A percentile compares a stretch with the other conserved stretches of the same genome.
Conservation (phyloP, 2,888 invertebrate species). For the Tetheella fluctuosa region DNA sequence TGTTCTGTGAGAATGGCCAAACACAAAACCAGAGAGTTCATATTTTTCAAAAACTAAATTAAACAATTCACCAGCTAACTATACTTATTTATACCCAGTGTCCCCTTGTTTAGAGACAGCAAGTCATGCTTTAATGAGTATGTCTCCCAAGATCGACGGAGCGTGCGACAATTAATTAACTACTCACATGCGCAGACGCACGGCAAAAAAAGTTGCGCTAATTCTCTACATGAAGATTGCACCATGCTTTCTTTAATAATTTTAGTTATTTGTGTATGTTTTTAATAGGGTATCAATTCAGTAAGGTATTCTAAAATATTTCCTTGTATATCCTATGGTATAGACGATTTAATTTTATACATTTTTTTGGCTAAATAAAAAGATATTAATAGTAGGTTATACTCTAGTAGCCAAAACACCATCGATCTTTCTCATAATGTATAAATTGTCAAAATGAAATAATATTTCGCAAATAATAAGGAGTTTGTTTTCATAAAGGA, state of each 20-base stretch:
- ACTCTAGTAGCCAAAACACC: no score
- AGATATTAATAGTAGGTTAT: no score
- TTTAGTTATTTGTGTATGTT: not conserved
- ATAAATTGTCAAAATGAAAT: not conserved
- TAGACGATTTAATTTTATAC: no score
- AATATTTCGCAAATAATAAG: not conserved
- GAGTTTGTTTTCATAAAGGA: not conserved
- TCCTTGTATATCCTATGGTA: no score
- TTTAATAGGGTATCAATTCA: no score
- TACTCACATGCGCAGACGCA: constrained; percentile 2
- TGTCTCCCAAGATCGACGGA: constrained; percentile 25
- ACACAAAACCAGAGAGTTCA: no score
- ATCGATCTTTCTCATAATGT: no score
- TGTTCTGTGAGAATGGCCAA: no score
- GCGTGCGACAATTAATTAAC: constrained; percentile 36
- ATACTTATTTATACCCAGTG: not conserved
- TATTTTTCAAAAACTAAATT: no score
- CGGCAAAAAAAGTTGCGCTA: constrained; percentile 5
- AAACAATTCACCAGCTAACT: not conserved
- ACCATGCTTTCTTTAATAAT: not conserved
- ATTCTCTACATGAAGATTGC: not conserved
- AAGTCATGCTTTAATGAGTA: constrained; percentile 37
- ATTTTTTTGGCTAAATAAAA: no score
- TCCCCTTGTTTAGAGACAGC: constrained; percentile 14
- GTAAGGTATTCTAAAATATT: no score